Base-by-base conservation (phyloP, 2,113 vertebrate genomes). In the Istiophorus platypterus region DNA sequence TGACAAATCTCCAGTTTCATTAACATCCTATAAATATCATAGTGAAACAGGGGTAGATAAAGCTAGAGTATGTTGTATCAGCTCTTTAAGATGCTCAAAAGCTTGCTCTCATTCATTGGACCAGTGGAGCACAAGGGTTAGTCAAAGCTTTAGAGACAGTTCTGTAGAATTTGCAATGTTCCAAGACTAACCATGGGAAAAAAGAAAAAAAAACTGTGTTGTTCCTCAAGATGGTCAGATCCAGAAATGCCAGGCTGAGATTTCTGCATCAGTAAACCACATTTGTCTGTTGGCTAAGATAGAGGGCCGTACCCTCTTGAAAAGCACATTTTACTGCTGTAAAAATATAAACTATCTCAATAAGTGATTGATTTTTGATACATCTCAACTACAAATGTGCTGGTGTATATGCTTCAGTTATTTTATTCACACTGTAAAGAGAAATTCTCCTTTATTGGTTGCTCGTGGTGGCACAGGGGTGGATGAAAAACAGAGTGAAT, bases 401-500 rank as follows among this genome's bases (percentile, higher is more conserved):
- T 26, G 18, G 0, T 15, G 12, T 31, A 8, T 37, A 31, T 24
- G 15, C 47, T 72, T 52, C 1, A 63, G 11, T 47, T 41, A 11
- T 42, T 63, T 72, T 27, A 2, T 24, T 73, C 49, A 62, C 15
- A 41, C 13, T 52, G 9, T 26, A 7, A 47, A 24, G n/a, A 27
- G 15, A 64, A 67, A 58, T 17, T 37, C 27, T 39, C 9, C 8
- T 54, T 51, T 26, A n/a, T 37, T 54, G 27, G 42, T 34, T 57
- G 42, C 29, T 64, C 63, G 6, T 34, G 31, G 6, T 6, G 6
- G 31, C 31, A 34, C 31, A n/a, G n/a, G n/a, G n/a, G n/a, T n/a
- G 58, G 70, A 82, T 86, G 70, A 80, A 80, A 82, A 80, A 34
- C 66, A 66, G 56, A 77, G 14, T 66, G 69, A 85, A 82, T 75